phyloP scores from a whole-genome alignment of 2,888 invertebrate species.

The Metalampra italica region DNA sequence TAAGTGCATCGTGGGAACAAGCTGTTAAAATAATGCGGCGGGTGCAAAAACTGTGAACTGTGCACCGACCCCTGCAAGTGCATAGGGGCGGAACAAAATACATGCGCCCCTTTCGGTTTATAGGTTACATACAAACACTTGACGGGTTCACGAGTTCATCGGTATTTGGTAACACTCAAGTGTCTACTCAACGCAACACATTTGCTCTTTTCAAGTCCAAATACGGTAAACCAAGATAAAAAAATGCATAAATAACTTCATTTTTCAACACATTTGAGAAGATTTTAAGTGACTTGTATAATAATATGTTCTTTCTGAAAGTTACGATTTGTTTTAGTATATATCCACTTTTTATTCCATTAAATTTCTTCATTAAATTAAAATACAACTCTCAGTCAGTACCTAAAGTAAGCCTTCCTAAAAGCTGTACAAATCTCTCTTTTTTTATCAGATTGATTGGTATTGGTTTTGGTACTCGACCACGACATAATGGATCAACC shows the following conservation, averaged over 20 bases:
- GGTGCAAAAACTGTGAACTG: slow-evolving; percentile 67
- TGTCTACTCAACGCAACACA: too few relatives aligned
- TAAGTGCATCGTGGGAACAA: slow-evolving; percentile 64
- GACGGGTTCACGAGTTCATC: slow-evolving; percentile 20
- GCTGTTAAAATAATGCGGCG: slow-evolving; percentile 47
- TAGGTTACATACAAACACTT: slow-evolving; percentile 5
- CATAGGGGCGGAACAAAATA: slow-evolving; percentile 75
- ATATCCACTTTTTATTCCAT: too few relatives aligned
- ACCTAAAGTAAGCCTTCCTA: too few relatives aligned
- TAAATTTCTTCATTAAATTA: background rate
- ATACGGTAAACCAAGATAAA: background rate
- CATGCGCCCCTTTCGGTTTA: slow-evolving; percentile 23
- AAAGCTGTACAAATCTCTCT: too few relatives aligned
- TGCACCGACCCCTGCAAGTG: slow-evolving; percentile 66
- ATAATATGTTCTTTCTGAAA: too few relatives aligned
- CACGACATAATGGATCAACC: too few relatives aligned
- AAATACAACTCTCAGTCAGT: background rate
- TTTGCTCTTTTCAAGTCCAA: slow-evolving; percentile 11
- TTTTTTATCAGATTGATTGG: too few relatives aligned
- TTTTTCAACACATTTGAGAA: background rate
- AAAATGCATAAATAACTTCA: too few relatives aligned
- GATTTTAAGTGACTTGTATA: background rate
- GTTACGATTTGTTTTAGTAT: too few relatives aligned
- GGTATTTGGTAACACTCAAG: slow-evolving; percentile 16
- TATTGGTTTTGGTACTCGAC: too few relatives aligned